Evolutionary conservation across 1,140 invertebrate genomes (phyloP), one percentile per base, ranked within the genome.

Genomic region (Drosophila punjabiensis): DNA sequence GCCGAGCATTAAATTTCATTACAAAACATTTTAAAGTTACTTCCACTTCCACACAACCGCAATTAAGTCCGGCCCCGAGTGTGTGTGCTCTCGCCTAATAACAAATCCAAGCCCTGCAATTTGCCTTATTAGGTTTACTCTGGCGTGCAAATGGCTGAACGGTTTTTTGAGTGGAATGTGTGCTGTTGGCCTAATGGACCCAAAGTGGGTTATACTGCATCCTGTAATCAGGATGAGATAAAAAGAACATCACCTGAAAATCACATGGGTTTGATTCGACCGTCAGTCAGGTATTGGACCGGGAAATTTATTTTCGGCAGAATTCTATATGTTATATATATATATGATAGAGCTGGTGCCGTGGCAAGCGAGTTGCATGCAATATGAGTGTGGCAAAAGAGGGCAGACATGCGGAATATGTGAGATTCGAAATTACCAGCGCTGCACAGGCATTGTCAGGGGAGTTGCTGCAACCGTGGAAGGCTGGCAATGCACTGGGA

Each of bases 1-100:
- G 30, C n/a, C 10, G 43, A n/a, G 70, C 67, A 87, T 82, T 87
- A 74, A 83, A 73, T 80, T 83, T 56, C 60, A 66, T 80, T 69
- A 41, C 65, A 58, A 69, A 69, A 52, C 70, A 66, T 64, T 86
- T 83, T 74, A 83, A 70, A 77, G 81, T 50, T 14, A 63, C 33
- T 67, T 66, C 37, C 53, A 63, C 33, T 64, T 65, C 32, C 53
- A 33, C 18, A 39, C 20, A 53, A 32, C 37, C 33, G 33, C 55
- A 80, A 85, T 85, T 81, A 74, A 53, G 45, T 39, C 33, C 63
- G 14, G 35, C 18, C 39, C 39, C 20, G 20, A n/a, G 37, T 55
- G 59, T 62, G 59, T 62, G 52, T 28, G 47, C 55, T 28, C 59
- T 33, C 20, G 41, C 13, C 50, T 70, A 64, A 76, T 37, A 37